These are phyloP conservation scores for Climacteris rufus DNA, from an alignment of 2,113 vertebrate species.

Conservation along the genomic window DNA sequence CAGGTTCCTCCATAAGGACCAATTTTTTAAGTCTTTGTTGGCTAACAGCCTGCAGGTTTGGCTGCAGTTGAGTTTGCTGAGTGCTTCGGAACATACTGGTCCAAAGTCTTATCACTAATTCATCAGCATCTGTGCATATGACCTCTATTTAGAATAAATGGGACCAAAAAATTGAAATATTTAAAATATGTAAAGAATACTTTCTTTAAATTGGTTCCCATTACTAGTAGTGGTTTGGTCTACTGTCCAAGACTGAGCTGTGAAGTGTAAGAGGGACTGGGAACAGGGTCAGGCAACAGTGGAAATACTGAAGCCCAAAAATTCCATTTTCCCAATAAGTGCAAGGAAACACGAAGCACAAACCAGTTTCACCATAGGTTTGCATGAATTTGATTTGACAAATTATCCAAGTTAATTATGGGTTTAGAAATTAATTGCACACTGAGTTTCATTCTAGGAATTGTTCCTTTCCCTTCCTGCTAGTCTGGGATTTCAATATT, in stretches of 20 bases:
- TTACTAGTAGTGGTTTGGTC: background rate
- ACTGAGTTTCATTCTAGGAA: background rate
- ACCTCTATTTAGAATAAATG: background rate
- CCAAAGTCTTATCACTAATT: background rate
- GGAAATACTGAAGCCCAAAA: background rate
- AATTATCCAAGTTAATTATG: background rate
- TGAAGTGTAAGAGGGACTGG: background rate
- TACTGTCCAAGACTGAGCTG: background rate
- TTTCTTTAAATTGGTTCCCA: background rate
- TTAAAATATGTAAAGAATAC: background rate
- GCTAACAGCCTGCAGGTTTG: constrained; percentile 8
- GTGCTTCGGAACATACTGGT: background rate
- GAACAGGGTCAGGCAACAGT: background rate
- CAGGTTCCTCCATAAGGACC: background rate
- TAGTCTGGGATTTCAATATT: background rate
- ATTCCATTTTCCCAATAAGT: background rate
- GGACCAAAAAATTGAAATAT: background rate
- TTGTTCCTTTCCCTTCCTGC: background rate
- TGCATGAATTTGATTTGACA: background rate
- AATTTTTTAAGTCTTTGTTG: constrained; percentile 2
- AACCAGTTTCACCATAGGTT: background rate
- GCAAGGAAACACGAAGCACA: background rate
- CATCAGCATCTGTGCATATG: background rate
- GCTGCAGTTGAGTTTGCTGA: background rate
- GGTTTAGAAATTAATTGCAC: background rate